phyloP scores from a whole-genome alignment of 2,113 vertebrate genomes.

The Tauraco erythrolophus region DNA sequence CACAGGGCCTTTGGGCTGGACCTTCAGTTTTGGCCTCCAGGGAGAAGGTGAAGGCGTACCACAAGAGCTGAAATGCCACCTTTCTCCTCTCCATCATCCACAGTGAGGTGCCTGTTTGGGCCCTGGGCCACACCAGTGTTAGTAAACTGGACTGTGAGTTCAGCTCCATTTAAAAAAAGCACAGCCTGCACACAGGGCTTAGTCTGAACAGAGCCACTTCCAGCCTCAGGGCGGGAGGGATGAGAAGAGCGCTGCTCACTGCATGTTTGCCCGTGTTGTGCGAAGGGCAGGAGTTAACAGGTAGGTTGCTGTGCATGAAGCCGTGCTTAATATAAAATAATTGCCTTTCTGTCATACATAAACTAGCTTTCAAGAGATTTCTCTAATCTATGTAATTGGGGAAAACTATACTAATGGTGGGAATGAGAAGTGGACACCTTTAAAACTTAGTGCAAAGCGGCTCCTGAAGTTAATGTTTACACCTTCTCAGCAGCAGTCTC shows the following conservation, averaged over 20 bases:
- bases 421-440: neutral
- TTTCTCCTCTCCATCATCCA: neutral
- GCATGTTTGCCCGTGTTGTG: rapidly evolving
- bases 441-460: neutral
- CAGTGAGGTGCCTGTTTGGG: neutral
- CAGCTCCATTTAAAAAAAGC: neutral
- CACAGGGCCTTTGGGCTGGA: neutral
- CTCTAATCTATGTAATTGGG: neutral
- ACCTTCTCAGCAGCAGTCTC: neutral
- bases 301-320: neutral
- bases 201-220: neutral
- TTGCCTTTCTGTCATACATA: neutral
- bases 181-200: neutral
- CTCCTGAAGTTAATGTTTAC: neutral
- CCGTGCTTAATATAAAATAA: neutral
- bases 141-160: neutral
- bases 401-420: neutral
- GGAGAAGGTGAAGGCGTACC: neutral
- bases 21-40: neutral
- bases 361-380: neutral
- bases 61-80: neutral
- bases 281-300: neutral
- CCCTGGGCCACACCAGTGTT: neutral
- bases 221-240: neutral
- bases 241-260: neutral